Evolutionary conservation across 2,797 vertebrate species (phyloP).

Genomic region (Spinus olivaceus): DNA sequence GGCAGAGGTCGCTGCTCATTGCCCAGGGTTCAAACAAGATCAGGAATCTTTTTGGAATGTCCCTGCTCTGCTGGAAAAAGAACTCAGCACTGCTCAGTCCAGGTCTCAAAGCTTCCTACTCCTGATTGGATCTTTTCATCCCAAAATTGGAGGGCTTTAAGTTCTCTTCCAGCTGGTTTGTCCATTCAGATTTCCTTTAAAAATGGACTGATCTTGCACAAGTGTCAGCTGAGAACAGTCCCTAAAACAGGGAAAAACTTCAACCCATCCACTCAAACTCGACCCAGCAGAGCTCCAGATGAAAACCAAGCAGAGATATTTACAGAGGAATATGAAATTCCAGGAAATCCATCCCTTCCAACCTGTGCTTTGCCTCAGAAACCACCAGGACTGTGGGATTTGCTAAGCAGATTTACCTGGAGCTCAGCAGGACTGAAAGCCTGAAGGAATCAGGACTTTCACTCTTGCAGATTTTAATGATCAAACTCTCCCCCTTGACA

Average conservation of each 20-base stretch:
- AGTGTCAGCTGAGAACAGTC: neutral
- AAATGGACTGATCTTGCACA: fast-evolving
- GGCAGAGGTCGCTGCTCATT: fast-evolving
- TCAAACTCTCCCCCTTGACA: neutral
- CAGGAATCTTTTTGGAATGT: neutral
- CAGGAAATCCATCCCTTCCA: neutral
- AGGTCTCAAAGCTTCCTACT: neutral
- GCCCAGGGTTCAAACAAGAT: fast-evolving
- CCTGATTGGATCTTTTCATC: neutral
- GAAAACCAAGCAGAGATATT: neutral
- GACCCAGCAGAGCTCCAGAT: fast-evolving
- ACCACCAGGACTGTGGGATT: neutral
- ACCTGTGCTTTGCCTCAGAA: neutral
- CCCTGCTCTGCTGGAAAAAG: neutral
- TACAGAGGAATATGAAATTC: neutral
- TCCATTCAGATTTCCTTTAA: neutral
- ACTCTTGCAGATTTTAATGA: neutral
- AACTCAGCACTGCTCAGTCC: fast-evolving
- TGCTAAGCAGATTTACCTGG: neutral
- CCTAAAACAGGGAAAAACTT: neutral
- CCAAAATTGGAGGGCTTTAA: neutral
- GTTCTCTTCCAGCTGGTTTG: neutral
- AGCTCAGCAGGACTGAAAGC: neutral
- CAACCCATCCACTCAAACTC: fast-evolving
- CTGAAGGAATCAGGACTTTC: neutral